Base-by-base conservation (phyloP, 2,113 vertebrate species). In the Zeus faber region DNA sequence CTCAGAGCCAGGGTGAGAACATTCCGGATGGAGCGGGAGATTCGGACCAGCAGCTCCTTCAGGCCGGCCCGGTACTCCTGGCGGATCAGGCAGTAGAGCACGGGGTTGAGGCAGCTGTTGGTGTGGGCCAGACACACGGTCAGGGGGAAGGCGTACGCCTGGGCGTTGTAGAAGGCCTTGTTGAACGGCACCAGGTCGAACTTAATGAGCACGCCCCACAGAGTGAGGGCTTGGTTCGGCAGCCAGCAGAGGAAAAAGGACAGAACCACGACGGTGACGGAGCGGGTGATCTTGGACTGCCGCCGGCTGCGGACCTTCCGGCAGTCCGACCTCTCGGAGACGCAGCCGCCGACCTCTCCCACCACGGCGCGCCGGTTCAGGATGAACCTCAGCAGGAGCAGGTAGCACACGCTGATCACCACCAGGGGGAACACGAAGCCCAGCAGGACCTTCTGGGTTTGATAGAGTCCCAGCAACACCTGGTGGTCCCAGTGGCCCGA, bases 191-290 rank as follows among this genome's bases (percentile, higher is more conserved):
- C 85, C 58, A 89, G 49, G 72, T 91, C 89, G 20, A 89, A 89
- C 61, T 92, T 92, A 56, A 91, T 90, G 2, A 91, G 63, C 46
- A 89, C 85, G 1, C 91, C 88, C 91, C 91, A 92, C 31, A 90
- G 55, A 4, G 89, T 91, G 50, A 90, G 79, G 0, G 91, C 90
- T 62, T 91, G 91, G 66, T 91, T 91, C 27, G 91, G 91, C 53
- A 92, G 85, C 90, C 91, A 92, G 73, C 91, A 91, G 50, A 91
- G 10, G 69, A 92, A 91, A 56, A 92, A 92, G 40, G 89, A 87
- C 16, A 91, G 67, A 5, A 91, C 89, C 5, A 92, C 86, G 2
- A 92, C 78, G 51, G 86, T 88, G 51, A 92, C 81, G 0, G 88
- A 92, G 54, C 77, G 83, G 39, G 90, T 91, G 57, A 92, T 83